Evolutionary conservation across 2,113 vertebrate species (phyloP), one percentile per base, ranked within the genome.

Genomic region (Passer domesticus): DNA sequence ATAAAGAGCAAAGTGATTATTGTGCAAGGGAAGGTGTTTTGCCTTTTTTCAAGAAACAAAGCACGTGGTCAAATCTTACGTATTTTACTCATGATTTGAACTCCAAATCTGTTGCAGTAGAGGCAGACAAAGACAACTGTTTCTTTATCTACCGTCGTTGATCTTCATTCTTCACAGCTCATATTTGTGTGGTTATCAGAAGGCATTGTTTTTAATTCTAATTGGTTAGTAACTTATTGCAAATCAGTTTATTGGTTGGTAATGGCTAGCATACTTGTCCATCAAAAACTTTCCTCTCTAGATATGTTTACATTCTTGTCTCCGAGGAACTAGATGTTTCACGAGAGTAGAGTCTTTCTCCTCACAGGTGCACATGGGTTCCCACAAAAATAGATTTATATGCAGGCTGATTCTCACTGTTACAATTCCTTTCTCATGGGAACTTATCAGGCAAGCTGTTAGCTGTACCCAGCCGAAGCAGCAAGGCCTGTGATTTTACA

Each of bases 91-190:
- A 18, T 3, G 1, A 41, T 89, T 85, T 60, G 17, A 70, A 37
- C 17, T 39, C 21, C 7, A 41, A 5, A 53, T 39, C 35, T 10
- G 8, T 62, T 3, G 0, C 17, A 28, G 25, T 39, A 39, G 59
- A 28, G 37, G 28, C 11, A 27, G 35, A 37, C 25, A 62, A 39
- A 59, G n/a, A 25, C 23, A 35, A 24, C n/a, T 37, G 7, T 25
- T 35, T 35, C 25, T 39, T 9, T 20, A 62, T 28, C 25, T 25
- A 62, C 17, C 17, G 20, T 20, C 0, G 0, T 37, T 2, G 2
- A 39, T 13, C 25, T 62, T 19, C 13, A 62, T 39, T 39, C 17
- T 62, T 20, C 37, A 39, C 11, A 39, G 35, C 24, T 60, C 37
- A 19, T 28, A 28, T 39, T 28, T 39, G 3, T 39, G 19, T 28